Evolutionary conservation across 2,888 invertebrate genomes (phyloP).

Genomic region (Macrosiphum euphorbiae): DNA sequence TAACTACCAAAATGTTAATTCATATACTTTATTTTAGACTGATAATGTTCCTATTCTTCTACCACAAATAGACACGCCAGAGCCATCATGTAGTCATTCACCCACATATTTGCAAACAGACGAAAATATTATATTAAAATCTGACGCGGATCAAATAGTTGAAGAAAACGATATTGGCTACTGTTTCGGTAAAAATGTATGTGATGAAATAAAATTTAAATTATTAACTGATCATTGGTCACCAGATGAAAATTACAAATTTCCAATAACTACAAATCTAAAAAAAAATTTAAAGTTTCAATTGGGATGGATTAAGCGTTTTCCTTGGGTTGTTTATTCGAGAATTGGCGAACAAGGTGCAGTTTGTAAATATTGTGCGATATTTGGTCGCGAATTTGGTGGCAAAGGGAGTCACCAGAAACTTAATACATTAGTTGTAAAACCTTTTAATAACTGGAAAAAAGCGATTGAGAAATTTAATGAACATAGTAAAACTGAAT

Average conservation of each 20-base stretch:
- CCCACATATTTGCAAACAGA: not conserved
- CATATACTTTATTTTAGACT: not conserved
- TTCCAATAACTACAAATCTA: too few species aligned
- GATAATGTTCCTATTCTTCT: constrained; percentile 7
- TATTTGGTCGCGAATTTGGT: constrained; percentile 33
- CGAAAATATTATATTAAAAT: constrained; percentile 19
- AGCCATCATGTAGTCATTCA: not conserved
- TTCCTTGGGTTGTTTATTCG: too few species aligned
- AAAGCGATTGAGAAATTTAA: too few species aligned
- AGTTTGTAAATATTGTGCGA: constrained; percentile 34
- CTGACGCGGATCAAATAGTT: constrained; percentile 24
- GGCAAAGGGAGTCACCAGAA: constrained; percentile 15
- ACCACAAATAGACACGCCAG: constrained; percentile 10
- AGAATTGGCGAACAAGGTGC: too few species aligned
- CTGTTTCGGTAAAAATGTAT: constrained; percentile 29
- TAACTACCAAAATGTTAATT: too few species aligned
- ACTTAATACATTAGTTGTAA: too few species aligned
- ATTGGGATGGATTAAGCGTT: too few species aligned
- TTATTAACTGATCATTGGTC: constrained; percentile 25
- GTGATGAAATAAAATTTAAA: constrained; percentile 32
- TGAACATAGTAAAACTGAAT: too few species aligned
- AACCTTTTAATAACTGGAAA: too few species aligned
- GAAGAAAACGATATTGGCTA: constrained; percentile 35
- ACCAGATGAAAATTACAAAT: constrained; percentile 10
- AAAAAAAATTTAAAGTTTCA: constrained; percentile 29